Evolutionary conservation across 2,888 invertebrate genomes (phyloP), one percentile per base, ranked within the genome.

Genomic region (Notocelia uddmanniana): DNA sequence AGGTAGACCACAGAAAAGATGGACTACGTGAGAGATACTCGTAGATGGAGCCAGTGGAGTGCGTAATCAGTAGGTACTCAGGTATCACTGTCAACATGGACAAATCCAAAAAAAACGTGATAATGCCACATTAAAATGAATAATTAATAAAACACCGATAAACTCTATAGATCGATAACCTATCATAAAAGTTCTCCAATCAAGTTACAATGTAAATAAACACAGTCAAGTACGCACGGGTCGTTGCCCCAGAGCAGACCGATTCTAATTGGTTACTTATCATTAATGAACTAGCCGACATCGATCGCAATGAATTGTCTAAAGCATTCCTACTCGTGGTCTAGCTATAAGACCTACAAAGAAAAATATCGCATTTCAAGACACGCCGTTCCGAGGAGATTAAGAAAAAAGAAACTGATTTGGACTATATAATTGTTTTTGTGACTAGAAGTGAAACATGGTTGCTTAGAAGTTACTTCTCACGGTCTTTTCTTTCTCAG

Each of bases 211-310:
- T 31, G 31, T 31, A 69, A 69, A n/a, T 54, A 68, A 73, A 75
- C 68, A 69, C 71, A 54, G 48, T 60, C 71, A 63, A 67, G 75
- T 75, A 66, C 26, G 48, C 48, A 23, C 73, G 79, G 88, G 84
- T 88, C 87, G 82, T 78, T 81, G 85, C 75, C 81, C 82, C 77
- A 78, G 73, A 84, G 76, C 75, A 73, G 74, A 74, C 78, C 83
- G 85, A 85, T 85, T 86, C 83, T 88, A 85, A 89, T 89, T 87
- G 86, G 83, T 85, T 85, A n/a, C n/a, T n/a, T n/a, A 84, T 88
- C 87, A 74, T 75, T 73, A 73, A 74, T 73, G 62, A 68, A 63
- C 21, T n/a, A 34, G 54, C 59, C 67, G 34, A 55, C 50, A 34
- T 54, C 55, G 50, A 64, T 64, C 63, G 52, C 50, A 63, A 45